These are phyloP conservation scores for Neocrepidodera transversa DNA, from an alignment of 2,888 invertebrate genomes.

Conservation along the genomic window DNA sequence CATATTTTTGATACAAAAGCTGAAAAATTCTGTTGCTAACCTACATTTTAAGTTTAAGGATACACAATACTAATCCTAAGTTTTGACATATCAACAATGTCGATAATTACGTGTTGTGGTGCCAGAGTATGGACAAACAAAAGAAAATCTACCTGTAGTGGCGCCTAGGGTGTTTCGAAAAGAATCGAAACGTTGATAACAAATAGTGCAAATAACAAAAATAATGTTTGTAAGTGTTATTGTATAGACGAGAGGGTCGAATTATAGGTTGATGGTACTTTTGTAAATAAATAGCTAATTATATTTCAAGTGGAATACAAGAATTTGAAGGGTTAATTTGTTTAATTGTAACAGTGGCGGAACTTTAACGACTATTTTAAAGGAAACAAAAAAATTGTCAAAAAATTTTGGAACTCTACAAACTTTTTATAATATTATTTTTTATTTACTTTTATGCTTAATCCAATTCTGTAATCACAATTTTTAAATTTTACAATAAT, in stretches of 20 bases:
- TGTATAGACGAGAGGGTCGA: conserved; percentile 23
- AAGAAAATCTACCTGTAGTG: conserved; percentile 50
- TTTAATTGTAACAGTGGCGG: too few species aligned
- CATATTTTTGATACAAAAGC: conserved; percentile 30
- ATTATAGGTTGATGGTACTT: conserved; percentile 25
- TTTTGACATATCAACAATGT: conserved; percentile 60
- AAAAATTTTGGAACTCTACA: too few species aligned
- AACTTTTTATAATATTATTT: too few species aligned
- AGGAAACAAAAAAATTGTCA: too few species aligned
- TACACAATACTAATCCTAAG: conserved; percentile 57
- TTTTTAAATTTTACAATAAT: too few species aligned
- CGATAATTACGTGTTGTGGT: conserved; percentile 59
- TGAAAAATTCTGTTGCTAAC: conserved; percentile 44
- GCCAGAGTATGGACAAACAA: conserved; percentile 55
- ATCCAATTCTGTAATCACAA: too few species aligned
- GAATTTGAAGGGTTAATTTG: too few species aligned
- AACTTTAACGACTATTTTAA: too few species aligned
- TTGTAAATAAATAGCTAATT: conserved; percentile 10
- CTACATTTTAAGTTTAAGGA: conserved; percentile 45
- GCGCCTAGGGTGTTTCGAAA: conserved; percentile 42
- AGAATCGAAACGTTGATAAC: conserved; percentile 34
- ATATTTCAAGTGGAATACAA: too few species aligned
- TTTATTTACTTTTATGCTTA: too few species aligned
- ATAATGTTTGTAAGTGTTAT: conserved; percentile 29
- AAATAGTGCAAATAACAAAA: conserved; percentile 38